These are phyloP conservation scores for Monodelphis domestica DNA, from an alignment of 2,797 vertebrate species.

Conservation along the genomic window DNA sequence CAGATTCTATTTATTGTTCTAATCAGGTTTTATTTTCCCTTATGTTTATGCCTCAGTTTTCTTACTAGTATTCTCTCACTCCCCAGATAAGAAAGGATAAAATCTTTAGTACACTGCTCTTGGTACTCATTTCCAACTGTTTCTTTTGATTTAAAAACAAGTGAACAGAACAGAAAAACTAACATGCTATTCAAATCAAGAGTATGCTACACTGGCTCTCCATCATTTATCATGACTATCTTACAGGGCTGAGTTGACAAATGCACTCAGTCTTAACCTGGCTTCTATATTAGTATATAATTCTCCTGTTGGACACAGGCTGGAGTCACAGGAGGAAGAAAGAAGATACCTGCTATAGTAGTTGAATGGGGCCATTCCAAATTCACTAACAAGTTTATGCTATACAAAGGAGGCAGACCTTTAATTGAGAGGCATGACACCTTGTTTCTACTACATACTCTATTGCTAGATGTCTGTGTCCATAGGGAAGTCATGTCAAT, in stretches of 20 bases:
- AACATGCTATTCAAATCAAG: neutral
- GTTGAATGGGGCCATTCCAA: neutral
- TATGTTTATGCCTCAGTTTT: neutral
- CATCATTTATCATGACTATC: too few species aligned
- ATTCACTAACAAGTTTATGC: neutral
- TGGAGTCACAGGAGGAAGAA: rapidly evolving
- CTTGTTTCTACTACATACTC: neutral
- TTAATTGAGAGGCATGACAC: neutral
- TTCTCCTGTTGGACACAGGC: neutral
- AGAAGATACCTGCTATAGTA: neutral
- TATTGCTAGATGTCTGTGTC: neutral
- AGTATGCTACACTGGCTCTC: neutral
- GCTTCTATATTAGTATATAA: neutral
- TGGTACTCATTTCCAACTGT: neutral
- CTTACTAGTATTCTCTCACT: neutral
- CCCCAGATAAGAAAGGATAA: neutral
- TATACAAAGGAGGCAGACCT: neutral
- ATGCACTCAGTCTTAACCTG: rapidly evolving
- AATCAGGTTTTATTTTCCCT: neutral
- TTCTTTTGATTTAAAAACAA: neutral
- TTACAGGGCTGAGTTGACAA: neutral
- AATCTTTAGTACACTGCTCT: neutral
- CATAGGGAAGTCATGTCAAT: neutral
- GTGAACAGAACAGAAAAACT: neutral
- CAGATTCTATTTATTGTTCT: neutral